A percentile compares a stretch with the other conserved stretches of the same genome.
Conservation (phyloP, 2,888 invertebrate genomes). For the Antheraea assamensis region DNA sequence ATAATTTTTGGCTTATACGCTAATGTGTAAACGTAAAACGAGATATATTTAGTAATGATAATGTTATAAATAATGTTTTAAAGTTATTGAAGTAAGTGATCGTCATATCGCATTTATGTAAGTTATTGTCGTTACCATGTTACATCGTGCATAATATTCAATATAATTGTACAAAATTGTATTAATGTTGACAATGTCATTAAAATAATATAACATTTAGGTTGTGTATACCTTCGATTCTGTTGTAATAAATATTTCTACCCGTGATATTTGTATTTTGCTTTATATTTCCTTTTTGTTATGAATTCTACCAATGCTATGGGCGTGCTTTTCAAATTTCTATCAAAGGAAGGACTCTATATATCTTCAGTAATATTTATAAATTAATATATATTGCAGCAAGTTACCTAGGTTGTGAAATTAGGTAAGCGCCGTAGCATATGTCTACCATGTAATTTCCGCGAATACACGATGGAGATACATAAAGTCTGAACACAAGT, state of each 20-base stretch:
- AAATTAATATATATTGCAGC: too few relatives aligned
- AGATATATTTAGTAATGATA: conserved; percentile 2
- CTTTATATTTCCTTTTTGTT: background rate
- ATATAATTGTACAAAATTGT: conserved; percentile 43
- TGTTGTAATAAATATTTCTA: conserved; percentile 67
- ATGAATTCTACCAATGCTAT: background rate
- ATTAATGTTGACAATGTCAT: conserved; percentile 47
- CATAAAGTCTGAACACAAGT: too few relatives aligned
- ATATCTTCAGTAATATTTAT: too few relatives aligned
- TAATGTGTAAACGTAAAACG: conserved; percentile 10
- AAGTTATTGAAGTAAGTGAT: background rate
- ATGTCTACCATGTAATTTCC: too few relatives aligned
- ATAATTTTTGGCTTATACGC: background rate
- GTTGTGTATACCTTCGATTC: conserved; percentile 60
- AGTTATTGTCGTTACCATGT: conserved; percentile 17
- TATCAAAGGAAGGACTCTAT: background rate
- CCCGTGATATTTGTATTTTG: conserved; percentile 42
- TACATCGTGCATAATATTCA: background rate
- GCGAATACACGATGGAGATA: too few relatives aligned
- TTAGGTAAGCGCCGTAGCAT: too few relatives aligned
- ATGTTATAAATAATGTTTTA: conserved; percentile 1
- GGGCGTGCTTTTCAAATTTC: background rate
- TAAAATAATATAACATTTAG: conserved; percentile 45
- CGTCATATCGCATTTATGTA: conserved; percentile 12
- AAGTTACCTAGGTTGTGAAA: too few relatives aligned